Base-by-base conservation (phyloP, 2,888 invertebrate species). In the Hydrotaea diabolus region DNA sequence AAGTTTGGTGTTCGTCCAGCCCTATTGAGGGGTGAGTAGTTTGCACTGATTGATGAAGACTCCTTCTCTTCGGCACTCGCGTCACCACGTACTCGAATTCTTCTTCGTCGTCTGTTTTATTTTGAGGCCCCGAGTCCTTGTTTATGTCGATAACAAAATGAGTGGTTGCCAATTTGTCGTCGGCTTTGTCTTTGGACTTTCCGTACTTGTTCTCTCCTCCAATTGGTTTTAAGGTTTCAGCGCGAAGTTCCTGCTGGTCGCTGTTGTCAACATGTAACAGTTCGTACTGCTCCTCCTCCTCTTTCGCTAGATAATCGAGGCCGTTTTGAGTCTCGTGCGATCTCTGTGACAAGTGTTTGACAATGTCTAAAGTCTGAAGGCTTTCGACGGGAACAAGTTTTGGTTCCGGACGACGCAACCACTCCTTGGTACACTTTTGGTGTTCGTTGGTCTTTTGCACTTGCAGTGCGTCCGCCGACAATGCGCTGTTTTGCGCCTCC, bases 51-150 rank as follows among this genome's bases (percentile, higher is more conserved):
- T 62, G 31, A 15, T 17, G 15, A 23, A 15, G 69, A 69, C 46
- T 66, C 0, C 43, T 74, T 15, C 66, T 77, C 57, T 81, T 81
- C 7, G 83, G 85, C 21, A 85, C 85, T 49, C 83, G 85, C n/a
- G 86, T 86, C 26, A 86, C 82, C 19, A 86, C 66, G 82, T 85
- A 86, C 72, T 83, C 85, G 57, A 78, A 86, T 1, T 86, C 86
- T 66, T 85, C 85, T 82, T 86, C 85, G 21, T 86, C 85, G 21
- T 82, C 82, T 66, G 46, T 5, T 15, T 15, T 49, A n/a, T 31
- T 21, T 31, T 49, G 43, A 26, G 62, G 74, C 39, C 49, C 78
- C 76, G 26, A 73, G 55, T 82, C 81, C 31, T 49, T 81, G 21
- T 83, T 73, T 19, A 85, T 53, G 49, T 86, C 77, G 39, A 83